Evolutionary conservation across 2,113 vertebrate species (phyloP), one percentile per base, ranked within the genome.

Genomic region (Gorsachius goisagi): DNA sequence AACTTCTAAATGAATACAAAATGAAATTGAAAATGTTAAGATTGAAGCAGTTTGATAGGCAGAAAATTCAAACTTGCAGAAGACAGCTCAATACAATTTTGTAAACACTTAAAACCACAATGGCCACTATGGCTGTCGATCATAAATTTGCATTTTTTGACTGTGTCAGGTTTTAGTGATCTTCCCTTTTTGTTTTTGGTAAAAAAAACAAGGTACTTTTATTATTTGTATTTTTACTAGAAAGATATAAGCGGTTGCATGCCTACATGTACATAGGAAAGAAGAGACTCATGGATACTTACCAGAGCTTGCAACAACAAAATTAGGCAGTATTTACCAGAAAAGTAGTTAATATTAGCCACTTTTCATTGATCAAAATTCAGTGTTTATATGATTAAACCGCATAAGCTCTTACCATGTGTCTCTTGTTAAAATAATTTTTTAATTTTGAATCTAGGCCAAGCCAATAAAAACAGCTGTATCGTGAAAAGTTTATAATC

Each of bases 1-100:
- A 89, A 72, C 41, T 78, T 87, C 76, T 87, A 82, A 49, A 89
- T 79, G 73, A 83, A 92, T 20, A 95, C 28, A 87, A 92, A 94
- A 94, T 68, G 26, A 81, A 92, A 86, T 8, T 26, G 55, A 83
- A 56, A 73, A 86, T 45, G 74, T 80, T 83, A 72, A 60, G 85
- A 89, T 44, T 33, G 47, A 92, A 90, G 87, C 44, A 20, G 45
- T 90, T 76, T 37, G 67, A 90, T 35, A 66, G 28, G 55, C 77
- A 93, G 69, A 91, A 95, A 92, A 96, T 87, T 94, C 90, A 86
- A 90, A 93, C 64, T 90, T 87, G 64, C 28, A 62, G 73, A 76
- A 80, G 37, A 86, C 88, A 77, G 71, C 85, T 74, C 78, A 82
- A 21, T 27, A 67, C 2, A 12, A 60, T 64, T 84, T 50, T n/a